phyloP scores from a whole-genome alignment of 1,140 invertebrate species.

The Sitobion miscanthi region DNA sequence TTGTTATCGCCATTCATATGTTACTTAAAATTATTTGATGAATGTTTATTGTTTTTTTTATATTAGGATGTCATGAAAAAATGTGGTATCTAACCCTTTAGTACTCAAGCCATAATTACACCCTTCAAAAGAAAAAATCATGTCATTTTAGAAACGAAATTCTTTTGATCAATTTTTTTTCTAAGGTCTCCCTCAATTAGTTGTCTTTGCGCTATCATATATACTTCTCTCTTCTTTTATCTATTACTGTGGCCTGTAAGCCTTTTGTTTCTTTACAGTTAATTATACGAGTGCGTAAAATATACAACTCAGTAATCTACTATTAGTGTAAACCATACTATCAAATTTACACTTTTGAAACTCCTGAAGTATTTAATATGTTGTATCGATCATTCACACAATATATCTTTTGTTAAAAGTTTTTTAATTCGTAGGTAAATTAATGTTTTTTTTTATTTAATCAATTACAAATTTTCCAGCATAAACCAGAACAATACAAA shows the following conservation, averaged over 20 bases:
- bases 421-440: background rate
- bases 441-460: background rate
- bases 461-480: too few species aligned
- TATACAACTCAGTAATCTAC: background rate
- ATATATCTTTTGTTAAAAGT: background rate
- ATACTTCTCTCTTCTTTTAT: background rate
- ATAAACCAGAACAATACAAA: too few species aligned
- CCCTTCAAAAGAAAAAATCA: background rate
- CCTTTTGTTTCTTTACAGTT: background rate
- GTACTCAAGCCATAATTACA: background rate
- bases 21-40: background rate
- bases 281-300: background rate
- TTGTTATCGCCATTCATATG: background rate
- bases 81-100: background rate
- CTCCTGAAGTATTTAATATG: background rate
- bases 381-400: background rate
- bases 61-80: background rate
- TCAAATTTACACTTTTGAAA: background rate
- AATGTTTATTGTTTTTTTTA: background rate
- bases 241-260: background rate
- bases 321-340: background rate
- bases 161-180: background rate
- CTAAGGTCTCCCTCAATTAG: background rate
- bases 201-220: background rate
- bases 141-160: background rate